Evolutionary conservation across 23 tunicate species (phyloP).

Genomic region (Phallusia fumigata): DNA sequence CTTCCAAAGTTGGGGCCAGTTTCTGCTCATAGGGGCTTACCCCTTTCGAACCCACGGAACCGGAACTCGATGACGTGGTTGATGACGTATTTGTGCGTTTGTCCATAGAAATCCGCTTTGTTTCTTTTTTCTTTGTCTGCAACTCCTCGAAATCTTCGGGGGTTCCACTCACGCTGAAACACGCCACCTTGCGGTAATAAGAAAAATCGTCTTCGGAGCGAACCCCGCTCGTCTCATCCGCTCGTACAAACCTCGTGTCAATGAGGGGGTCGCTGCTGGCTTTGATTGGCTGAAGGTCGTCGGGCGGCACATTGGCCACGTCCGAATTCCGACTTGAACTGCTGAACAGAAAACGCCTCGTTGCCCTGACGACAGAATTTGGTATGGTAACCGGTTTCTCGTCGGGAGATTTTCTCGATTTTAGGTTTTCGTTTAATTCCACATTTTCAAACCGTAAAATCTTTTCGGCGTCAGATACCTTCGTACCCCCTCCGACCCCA

Average conservation of each 20-base stretch:
- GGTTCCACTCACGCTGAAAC: constrained; percentile 7
- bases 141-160: neutral
- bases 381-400: neutral
- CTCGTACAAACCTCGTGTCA: neutral
- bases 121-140: neutral
- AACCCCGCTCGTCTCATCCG: neutral
- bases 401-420: neutral
- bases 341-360: neutral
- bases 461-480: neutral
- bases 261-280: neutral
- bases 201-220: constrained; percentile 4
- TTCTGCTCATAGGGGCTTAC: constrained; percentile 1
- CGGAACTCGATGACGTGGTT: neutral
- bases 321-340: neutral
- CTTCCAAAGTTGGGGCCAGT: neutral
- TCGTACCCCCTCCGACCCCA: neutral
- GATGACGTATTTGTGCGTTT: constrained; percentile 2
- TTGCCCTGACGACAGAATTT: constrained; percentile 2
- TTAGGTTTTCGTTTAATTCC: neutral
- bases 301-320: neutral
- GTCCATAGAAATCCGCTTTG: neutral
- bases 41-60: neutral
- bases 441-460: neutral
- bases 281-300: neutral
- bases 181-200: constrained; percentile 5